phyloP scores from a whole-genome alignment of 2,113 vertebrate genomes.

The Chrysochloris asiatica region DNA sequence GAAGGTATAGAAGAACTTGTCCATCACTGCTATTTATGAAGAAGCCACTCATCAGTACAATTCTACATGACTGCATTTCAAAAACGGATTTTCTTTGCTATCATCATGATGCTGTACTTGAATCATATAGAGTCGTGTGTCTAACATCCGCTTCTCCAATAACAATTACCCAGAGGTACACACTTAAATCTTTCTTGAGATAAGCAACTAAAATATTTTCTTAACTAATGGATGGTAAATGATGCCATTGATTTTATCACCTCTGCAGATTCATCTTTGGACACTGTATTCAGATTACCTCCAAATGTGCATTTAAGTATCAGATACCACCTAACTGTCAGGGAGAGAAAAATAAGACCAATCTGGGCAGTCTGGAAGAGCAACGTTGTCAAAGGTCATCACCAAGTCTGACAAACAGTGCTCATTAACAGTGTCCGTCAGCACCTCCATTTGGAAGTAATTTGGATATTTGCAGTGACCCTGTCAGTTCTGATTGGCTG shows the following conservation, averaged over 20 bases:
- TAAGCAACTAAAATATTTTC: constrained; percentile 58
- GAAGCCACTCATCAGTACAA: no score
- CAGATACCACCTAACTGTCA: constrained; percentile 59
- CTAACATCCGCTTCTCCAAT: background rate
- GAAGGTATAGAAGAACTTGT: background rate
- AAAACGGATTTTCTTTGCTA: background rate
- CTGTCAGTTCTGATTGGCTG: constrained; percentile 52
- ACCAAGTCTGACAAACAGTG: constrained; percentile 50
- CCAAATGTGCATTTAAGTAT: constrained; percentile 62
- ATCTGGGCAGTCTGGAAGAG: constrained; percentile 55
- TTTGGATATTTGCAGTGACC: constrained; percentile 73
- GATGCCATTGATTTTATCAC: constrained; percentile 10
- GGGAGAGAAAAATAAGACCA: constrained; percentile 34
- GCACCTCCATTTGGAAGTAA: constrained; percentile 77
- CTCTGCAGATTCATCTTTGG: constrained; percentile 39
- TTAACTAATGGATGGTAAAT: constrained; percentile 60
- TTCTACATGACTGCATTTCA: background rate
- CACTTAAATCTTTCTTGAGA: constrained; percentile 27
- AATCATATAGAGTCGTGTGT: background rate
- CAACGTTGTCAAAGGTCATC: constrained; percentile 71
- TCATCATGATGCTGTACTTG: background rate
- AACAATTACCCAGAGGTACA: background rate
- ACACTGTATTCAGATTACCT: constrained; percentile 51
- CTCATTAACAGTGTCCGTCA: constrained; percentile 70
- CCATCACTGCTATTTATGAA: no score